These are phyloP conservation scores for Sander lucioperca DNA, from an alignment of 2,113 vertebrate species.

Conservation along the genomic window DNA sequence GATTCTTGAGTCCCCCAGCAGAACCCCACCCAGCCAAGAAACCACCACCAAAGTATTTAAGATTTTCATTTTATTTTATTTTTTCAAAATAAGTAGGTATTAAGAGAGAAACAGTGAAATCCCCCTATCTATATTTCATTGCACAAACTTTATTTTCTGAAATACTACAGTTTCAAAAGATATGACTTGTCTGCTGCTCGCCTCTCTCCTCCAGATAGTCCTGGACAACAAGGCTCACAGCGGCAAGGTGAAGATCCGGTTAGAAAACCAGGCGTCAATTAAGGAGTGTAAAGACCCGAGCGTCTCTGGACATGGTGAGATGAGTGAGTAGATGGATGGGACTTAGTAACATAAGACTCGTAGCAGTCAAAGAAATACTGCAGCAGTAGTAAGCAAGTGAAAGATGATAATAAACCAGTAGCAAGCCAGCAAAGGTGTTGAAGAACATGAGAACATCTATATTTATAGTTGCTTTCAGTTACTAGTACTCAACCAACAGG, in stretches of 20 bases:
- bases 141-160: neutral
- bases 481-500: neutral
- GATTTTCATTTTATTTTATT: too few species aligned
- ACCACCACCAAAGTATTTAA: neutral
- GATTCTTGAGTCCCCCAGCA: neutral
- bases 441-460: neutral
- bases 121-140: neutral
- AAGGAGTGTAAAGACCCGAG: constrained; percentile 91
- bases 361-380: neutral
- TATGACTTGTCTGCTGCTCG: neutral
- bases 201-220: constrained; percentile 74
- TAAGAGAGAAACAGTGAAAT: neutral
- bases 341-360: neutral
- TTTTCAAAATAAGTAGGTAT: too few species aligned
- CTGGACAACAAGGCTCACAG: constrained; percentile 95
- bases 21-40: too few species aligned
- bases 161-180: neutral
- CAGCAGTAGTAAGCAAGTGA: neutral
- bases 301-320: constrained; percentile 90
- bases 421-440: neutral
- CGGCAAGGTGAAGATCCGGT: constrained; percentile 89
- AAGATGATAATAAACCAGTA: neutral
- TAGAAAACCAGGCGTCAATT: constrained; percentile 89
- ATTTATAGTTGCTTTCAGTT: neutral
- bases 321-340: neutral